phyloP scores from a whole-genome alignment of 2,113 vertebrate species.

The Oreochromis spilurus region DNA sequence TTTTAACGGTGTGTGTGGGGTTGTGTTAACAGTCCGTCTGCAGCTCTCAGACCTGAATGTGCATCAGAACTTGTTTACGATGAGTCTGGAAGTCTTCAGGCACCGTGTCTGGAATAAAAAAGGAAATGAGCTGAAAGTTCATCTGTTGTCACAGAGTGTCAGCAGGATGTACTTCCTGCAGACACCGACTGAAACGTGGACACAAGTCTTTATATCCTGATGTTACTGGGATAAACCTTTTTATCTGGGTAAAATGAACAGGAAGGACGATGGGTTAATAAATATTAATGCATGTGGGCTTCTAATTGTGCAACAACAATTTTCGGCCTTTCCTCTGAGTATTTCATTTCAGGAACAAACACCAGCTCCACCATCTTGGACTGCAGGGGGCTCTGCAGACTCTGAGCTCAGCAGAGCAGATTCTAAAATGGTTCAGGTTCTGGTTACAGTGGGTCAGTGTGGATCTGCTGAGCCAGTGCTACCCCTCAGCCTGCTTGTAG shows the following conservation, averaged over 20 bases:
- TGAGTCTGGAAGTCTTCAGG: conserved; percentile 56
- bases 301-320: neutral
- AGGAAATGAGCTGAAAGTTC: neutral
- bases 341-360: neutral
- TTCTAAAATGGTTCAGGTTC: neutral
- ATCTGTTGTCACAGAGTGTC: neutral
- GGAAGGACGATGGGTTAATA: neutral
- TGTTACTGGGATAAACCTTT: neutral
- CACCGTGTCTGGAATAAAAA: conserved; percentile 46
- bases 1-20: neutral
- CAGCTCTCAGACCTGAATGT: conserved; percentile 53
- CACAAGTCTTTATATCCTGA: neutral
- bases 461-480: neutral
- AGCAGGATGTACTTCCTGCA: neutral
- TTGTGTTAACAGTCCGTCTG: neutral
- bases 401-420: neutral
- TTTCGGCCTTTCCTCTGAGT: neutral
- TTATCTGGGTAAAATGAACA: neutral
- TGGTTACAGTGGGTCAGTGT: fast-evolving
- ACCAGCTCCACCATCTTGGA: fast-evolving
- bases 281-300: neutral
- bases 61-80: conserved; percentile 55
- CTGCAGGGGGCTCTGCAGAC: neutral
- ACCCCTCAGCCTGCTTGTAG: neutral
- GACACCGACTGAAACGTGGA: neutral